A percentile compares a stretch with the other conserved stretches of the same genome.
Conservation (phyloP, 2,113 vertebrate genomes). For the Dicerorhinus sumatrensis region DNA sequence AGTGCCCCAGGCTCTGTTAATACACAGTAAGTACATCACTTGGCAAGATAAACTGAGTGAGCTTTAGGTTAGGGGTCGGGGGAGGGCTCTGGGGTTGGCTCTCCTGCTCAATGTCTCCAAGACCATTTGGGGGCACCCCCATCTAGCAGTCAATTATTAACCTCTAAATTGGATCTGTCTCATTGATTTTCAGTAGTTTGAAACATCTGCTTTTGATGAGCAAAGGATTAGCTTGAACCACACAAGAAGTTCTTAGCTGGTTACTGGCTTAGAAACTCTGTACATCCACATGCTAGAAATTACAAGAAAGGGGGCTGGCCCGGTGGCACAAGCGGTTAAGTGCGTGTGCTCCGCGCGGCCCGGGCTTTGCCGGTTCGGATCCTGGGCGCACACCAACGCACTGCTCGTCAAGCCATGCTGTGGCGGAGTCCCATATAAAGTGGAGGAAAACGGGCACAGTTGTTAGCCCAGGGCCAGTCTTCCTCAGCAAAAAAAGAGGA, state of each 20-base stretch:
- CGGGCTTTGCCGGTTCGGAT: no score
- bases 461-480: no score
- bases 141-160: background rate
- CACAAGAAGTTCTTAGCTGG: constrained; percentile 21
- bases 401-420: no score
- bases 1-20: background rate
- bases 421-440: no score
- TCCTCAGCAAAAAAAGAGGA: no score
- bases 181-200: background rate
- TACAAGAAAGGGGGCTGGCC: background rate
- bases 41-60: background rate
- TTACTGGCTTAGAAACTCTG: background rate
- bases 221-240: background rate
- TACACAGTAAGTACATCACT: background rate
- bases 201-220: constrained; percentile 36
- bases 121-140: background rate
- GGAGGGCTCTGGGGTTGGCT: background rate
- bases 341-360: no score
- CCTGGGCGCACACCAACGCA: no score
- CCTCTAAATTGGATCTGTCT: background rate
- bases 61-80: background rate
- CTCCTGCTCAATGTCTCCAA: background rate
- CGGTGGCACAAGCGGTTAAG: no score
- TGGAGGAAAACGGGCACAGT: no score
- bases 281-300: background rate